Base-by-base conservation (phyloP, 2,797 vertebrate genomes). In the Sebastes oblongus region DNA sequence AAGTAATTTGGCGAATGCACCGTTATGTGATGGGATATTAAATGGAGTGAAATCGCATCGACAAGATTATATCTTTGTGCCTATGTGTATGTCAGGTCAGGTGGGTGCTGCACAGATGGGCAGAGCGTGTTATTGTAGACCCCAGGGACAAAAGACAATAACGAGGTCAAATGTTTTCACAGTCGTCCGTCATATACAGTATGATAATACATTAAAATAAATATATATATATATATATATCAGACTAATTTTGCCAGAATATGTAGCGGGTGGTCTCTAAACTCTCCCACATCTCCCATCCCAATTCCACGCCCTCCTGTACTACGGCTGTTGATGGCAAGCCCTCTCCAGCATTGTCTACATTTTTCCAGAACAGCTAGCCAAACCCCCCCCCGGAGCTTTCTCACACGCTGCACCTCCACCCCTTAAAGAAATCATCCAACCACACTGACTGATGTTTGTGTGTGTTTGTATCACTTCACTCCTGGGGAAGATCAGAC, bases 1-100 rank as follows among this genome's bases (percentile, higher is more conserved):
- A 88, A 90, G 78, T 86, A 82, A 92, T 93, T 89, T 88, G 59
- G 72, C 67, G 78, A 88, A 84, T 87, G 81, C 36, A 58, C 69
- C 16, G 18, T 89, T 89, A 88, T 80, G 78, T 85, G 89, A 91
- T 90, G 85, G 73, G 71, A 79, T 78, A 74, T 86, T 85, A 83
- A 93, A 89, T 88, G 82, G 46, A 65, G 22, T 85, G 12, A 74
- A 86, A 80, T 85, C 30, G 59, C 78, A 59, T 7, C 78, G 75
- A 88, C 59, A 78, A 82, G 90, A 89, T 92, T 87, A 92, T 71
- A 18, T 80, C 55, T 82, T 29, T n/a, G 30, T 78, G 60, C 29
- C 25, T 50, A 7, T 66, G 50, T 55, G 61, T 46, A 3, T 36
- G 34, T 4, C 34, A 24, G 50, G 64, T 73, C 61, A 67, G 56